Evolutionary conservation across 2,888 invertebrate species (phyloP).

Genomic region (Smittia sp.): DNA sequence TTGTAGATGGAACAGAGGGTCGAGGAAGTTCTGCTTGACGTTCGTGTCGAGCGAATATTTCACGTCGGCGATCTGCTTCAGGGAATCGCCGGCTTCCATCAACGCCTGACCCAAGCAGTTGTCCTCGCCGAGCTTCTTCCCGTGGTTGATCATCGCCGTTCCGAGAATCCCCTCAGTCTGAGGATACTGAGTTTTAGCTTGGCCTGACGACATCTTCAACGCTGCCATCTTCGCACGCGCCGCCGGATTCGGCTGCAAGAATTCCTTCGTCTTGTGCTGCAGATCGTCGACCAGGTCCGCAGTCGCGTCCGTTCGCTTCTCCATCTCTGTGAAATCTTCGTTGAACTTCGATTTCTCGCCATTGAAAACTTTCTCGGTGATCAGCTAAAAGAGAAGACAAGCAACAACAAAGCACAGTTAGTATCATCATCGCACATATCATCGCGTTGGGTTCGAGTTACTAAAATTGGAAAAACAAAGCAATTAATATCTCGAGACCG

Average conservation of each 20-base stretch:
- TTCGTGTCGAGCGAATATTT: conserved; percentile 84
- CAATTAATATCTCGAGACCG: conserved; percentile 19
- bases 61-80: conserved; percentile 81
- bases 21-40: conserved; percentile 83
- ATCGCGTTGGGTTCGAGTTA: conserved; percentile 12
- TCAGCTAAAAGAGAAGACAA: conserved; percentile 63
- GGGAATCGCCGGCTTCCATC: conserved; percentile 74
- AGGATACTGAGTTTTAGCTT: conserved; percentile 61
- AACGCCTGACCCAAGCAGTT: conserved; percentile 69
- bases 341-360: conserved; percentile 84
- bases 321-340: conserved; percentile 81
- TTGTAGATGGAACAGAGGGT: conserved; percentile 77
- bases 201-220: conserved; percentile 60
- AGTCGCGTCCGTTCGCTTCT: conserved; percentile 83
- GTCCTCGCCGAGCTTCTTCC: conserved; percentile 74
- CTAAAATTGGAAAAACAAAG: conserved; percentile 12
- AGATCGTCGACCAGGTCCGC: conserved; percentile 77
- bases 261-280: conserved; percentile 78
- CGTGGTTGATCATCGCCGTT: conserved; percentile 75
- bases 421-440: not conserved
- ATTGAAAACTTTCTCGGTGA: conserved; percentile 85
- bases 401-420: conserved; percentile 17
- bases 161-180: conserved; percentile 82
- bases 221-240: conserved; percentile 71
- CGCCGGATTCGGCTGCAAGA: conserved; percentile 81